Conservation (phyloP, 2,797 vertebrate species). For the Nannoperca obscura region DNA sequence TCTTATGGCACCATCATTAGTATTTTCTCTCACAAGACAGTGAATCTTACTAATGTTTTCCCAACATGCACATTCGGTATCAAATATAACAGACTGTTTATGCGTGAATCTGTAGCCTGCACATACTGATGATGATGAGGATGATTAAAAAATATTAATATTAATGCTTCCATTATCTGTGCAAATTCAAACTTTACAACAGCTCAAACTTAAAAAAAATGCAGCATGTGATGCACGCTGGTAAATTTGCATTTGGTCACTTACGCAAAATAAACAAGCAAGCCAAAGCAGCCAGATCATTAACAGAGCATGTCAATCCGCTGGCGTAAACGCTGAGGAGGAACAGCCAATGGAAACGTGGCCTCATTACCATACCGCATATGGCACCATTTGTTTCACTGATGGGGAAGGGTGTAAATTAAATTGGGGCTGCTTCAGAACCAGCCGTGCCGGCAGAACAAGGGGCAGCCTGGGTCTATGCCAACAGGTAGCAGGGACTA, state of each 20-base stretch:
- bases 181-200: constrained; percentile 17
- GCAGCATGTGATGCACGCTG: constrained; percentile 36
- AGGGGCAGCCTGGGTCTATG: constrained; percentile 34
- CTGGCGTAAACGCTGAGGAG: constrained; percentile 53
- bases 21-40: not conserved
- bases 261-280: constrained; percentile 55
- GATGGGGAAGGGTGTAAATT: constrained; percentile 26
- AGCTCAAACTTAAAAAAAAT: constrained; percentile 35
- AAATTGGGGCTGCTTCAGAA: constrained; percentile 44
- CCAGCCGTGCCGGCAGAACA: constrained; percentile 40
- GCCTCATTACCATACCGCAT: constrained; percentile 51
- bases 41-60: not conserved
- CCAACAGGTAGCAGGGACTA: constrained; percentile 48
- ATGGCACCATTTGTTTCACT: constrained; percentile 41
- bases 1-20: constrained; percentile 29
- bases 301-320: constrained; percentile 60
- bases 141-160: constrained; percentile 13
- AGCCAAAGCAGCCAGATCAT: constrained; percentile 58
- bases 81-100: not conserved
- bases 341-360: constrained; percentile 56
- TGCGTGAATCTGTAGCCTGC: not conserved
- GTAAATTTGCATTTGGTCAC: constrained; percentile 38
- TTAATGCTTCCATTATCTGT: constrained; percentile 3
- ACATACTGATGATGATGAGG: constrained; percentile 40
- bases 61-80: constrained; percentile 15